Evolutionary conservation across 2,113 vertebrate genomes (phyloP), one percentile per base, ranked within the genome.

Genomic region (Thomomys bottae): DNA sequence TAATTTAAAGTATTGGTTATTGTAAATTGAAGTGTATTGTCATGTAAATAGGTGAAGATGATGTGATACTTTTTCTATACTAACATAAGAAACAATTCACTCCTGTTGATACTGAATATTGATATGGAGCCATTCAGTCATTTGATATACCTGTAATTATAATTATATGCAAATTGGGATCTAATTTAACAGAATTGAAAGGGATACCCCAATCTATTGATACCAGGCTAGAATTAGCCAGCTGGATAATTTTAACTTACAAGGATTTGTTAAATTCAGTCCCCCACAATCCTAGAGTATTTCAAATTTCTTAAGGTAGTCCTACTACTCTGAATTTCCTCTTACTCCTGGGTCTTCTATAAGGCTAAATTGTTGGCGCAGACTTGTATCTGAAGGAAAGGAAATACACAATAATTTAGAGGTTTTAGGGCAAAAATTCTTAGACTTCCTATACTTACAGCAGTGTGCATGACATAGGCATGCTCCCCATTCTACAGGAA

Each of bases 161-260:
- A 91, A 92, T 8, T 90, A 84, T 42, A 28, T 81, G 21, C 75
- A 30, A 61, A 89, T 61, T 40, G 49, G 91, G 21, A 89, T 36
- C 5, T 30, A n/a, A 0, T 77, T 66, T 42, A 82, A 71, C 6
- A 71, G 40, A 70, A 67, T 24, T 3, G n/a, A 88, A 18, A 14
- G 32, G 59, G 17, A 42, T 78, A 42, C 0, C 8, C 71, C 28
- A 28, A 8, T 64, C 72, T 81, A 76, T 38, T 84, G 75, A 59
- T 38, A 89, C 26, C 59, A 91, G 10, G 70, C 59, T 87, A 26
- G 20, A 78, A 61, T 49, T 84, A 81, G 23, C 8, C 54, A 79
- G 63, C 12, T 23, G 17, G 42, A 45, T 81, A 78, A 54, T 75
- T 91, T 89, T 63, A 87, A 59, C 28, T 6, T 32, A 20, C 3